Evolutionary conservation across 2,888 invertebrate genomes (phyloP).

Genomic region (Smittia aterrima): DNA sequence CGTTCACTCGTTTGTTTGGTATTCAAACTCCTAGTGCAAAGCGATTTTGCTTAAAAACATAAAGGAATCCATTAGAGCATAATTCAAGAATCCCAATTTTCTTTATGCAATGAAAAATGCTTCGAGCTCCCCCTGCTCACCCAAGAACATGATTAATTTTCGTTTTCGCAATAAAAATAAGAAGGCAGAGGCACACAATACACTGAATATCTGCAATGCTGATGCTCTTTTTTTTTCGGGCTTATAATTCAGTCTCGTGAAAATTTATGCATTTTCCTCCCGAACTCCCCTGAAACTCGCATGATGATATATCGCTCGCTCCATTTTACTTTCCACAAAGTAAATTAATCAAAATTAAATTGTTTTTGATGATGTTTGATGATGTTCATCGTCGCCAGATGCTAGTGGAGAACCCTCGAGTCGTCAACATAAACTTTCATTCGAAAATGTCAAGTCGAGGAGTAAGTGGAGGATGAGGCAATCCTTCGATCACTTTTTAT

Average conservation of each 20-base stretch:
- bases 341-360: slow-evolving; percentile 14
- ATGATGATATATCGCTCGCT: not conserved
- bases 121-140: not conserved
- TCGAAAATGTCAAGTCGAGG: too few species aligned
- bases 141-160: slow-evolving; percentile 6
- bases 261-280: slow-evolving; percentile 10
- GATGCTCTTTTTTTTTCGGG: slow-evolving; percentile 16
- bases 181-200: not conserved
- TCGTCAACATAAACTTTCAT: not conserved
- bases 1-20: too few species aligned
- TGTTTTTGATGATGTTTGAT: not conserved
- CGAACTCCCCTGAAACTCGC: not conserved
- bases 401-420: not conserved
- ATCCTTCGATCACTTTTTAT: too few species aligned
- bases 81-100: not conserved
- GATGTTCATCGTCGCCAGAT: not conserved
- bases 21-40: not conserved
- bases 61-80: slow-evolving; percentile 1
- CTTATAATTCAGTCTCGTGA: not conserved
- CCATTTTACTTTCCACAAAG: not conserved
- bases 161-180: slow-evolving; percentile 12
- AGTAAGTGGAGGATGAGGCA: too few species aligned
- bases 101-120: not conserved
- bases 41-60: not conserved
- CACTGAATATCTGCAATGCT: slow-evolving; percentile 34